Percentiles rank a stretch among this genome's conserved stretches.
phyloP scores from a whole-genome alignment of 2,113 vertebrate genomes.

The Progne subis region DNA sequence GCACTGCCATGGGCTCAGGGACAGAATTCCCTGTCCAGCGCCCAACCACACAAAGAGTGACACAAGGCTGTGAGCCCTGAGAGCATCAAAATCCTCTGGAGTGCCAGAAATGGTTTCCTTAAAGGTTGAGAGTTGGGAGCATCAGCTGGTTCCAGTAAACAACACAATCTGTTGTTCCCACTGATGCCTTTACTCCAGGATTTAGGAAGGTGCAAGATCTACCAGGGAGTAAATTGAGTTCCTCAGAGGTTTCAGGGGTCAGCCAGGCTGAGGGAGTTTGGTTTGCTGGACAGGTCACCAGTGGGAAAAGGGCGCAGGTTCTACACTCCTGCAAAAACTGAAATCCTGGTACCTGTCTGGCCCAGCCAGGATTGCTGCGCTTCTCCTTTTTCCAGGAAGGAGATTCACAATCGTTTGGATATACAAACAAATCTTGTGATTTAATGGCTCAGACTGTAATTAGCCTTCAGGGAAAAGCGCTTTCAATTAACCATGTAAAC shows the following conservation, averaged over 20 bases:
- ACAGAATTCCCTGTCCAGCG: not conserved
- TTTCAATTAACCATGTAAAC: slow-evolving; percentile 73
- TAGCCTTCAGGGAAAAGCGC: slow-evolving; percentile 58
- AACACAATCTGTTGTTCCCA: not conserved
- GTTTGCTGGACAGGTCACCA: not conserved
- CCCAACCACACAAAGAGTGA: not conserved
- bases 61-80: accelerated
- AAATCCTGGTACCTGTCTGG: not conserved
- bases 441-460: slow-evolving; percentile 66
- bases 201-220: not conserved
- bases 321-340: not conserved
- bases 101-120: not conserved
- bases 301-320: not conserved
- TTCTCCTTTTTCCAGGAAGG: not conserved
- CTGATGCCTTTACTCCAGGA: accelerated
- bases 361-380: not conserved
- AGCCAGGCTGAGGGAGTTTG: not conserved
- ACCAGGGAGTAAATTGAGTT: accelerated
- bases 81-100: not conserved
- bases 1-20: not conserved
- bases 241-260: not conserved
- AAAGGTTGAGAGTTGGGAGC: not conserved
- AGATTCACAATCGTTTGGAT: slow-evolving; percentile 31
- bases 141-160: not conserved
- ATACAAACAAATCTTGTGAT: slow-evolving; percentile 60